Base-by-base conservation (phyloP, 2,888 invertebrate genomes). In the Neocrepidodera transversa region DNA sequence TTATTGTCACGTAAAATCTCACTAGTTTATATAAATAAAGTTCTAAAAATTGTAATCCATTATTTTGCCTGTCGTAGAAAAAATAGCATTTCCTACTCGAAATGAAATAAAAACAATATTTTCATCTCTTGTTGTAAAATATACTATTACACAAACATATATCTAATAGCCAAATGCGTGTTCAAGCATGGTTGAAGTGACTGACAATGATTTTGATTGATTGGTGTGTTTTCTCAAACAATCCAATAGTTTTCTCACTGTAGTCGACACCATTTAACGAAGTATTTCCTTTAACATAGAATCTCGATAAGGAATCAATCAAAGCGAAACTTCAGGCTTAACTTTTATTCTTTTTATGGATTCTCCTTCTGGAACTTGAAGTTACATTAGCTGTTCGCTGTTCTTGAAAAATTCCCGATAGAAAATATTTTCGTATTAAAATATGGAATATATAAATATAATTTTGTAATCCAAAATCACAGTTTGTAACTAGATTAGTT, bases 171-270 rank as follows among this genome's bases (percentile, higher is more conserved):
- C 4, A 32, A 13, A 32, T 13, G n/a, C 32, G 3, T 13, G 32
- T 32, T 32, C 11, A 32, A 13, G 13, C n/a, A 13, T 2, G 11
- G 32, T 32, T 13, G 4, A 4, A n/a, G 13, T 13, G 32, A 32
- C 10, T 32, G 32, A 32, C 32, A 32, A 32, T 32, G 32, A 32
- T 32, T 32, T 32, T 32, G 32, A 32, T 32, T n/a, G 32, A 32
- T 32, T 32, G 11, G n/a, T 32, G 11, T 32, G 32, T 32, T 28
- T 28, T 8, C 8, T 8, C 28, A 28, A 28, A 10, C 10, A 28
- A 28, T 28, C 28, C 28, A 2, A 28, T 28, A 28, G 8, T 32
- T 32, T 32, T 32, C 13, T 13, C 2, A 13, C 32, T 13, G 32
- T 32, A 11, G 32, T 13, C 11, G 32, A 32, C 2, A 32, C 11